A percentile compares a stretch with the other conserved stretches of the same genome.
Conservation (phyloP, 2,797 vertebrate species). For the Xerus rutilus region DNA sequence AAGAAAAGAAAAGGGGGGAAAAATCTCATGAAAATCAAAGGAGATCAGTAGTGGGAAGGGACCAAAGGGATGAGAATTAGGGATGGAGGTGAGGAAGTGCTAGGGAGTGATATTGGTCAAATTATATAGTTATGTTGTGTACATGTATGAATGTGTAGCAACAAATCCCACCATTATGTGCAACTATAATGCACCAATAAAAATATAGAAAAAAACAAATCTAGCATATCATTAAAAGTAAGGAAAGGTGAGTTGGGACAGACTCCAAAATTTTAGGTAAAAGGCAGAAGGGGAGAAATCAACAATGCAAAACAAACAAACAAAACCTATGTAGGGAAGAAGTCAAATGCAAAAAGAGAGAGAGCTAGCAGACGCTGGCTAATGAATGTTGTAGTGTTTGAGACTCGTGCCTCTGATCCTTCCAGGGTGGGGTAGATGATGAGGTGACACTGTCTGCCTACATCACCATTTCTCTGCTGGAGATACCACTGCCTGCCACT, state of each 20-base stretch:
- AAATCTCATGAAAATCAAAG: no score
- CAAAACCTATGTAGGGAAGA: not conserved
- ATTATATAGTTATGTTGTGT: no score
- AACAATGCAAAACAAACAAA: not conserved
- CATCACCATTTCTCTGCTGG: slow-evolving; percentile 83
- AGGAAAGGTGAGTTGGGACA: not conserved
- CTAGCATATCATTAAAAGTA: not conserved
- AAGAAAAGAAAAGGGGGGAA: no score
- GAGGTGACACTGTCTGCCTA: slow-evolving; percentile 86
- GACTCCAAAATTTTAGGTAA: not conserved
- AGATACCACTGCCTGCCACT: slow-evolving; percentile 79
- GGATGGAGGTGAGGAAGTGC: no score
- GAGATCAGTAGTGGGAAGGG: no score
- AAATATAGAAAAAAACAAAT: no score
- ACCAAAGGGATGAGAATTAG: no score
- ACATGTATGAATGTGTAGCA: no score
- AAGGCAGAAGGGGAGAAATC: not conserved
- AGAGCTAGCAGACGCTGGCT: not conserved
- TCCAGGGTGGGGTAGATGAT: slow-evolving; percentile 83
- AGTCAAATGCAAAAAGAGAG: not conserved
- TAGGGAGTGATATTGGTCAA: no score
- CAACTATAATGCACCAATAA: no score
- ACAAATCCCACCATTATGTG: no score
- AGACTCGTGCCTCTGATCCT: slow-evolving; percentile 18
- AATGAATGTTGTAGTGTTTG: not conserved